Conservation (phyloP, 2,113 vertebrate species). For the Empidonax traillii region DNA sequence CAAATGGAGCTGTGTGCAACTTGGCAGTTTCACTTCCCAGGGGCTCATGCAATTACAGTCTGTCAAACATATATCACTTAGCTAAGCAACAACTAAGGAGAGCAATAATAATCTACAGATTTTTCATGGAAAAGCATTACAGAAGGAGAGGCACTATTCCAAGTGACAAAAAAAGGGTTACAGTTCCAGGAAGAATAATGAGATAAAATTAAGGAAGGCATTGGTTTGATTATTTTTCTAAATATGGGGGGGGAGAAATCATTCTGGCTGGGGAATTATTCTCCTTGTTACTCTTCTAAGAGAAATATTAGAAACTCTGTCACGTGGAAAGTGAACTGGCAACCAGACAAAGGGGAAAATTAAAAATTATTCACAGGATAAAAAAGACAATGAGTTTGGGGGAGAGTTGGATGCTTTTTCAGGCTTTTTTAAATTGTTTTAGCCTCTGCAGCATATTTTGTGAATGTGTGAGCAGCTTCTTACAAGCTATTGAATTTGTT, state of each 20-base stretch:
- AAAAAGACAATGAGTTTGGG: neutral
- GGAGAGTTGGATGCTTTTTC: neutral
- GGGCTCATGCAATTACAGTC: constrained; percentile 53
- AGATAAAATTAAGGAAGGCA: constrained; percentile 16
- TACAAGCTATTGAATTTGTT: neutral
- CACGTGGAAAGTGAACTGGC: neutral
- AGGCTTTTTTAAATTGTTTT: neutral
- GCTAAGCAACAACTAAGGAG: constrained; percentile 56
- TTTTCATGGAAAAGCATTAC: constrained; percentile 12
- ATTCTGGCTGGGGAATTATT: neutral
- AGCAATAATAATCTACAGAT: constrained; percentile 38
- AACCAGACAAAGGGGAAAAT: neutral
- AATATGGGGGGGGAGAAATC: neutral
- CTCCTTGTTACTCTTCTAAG: constrained; percentile 5
- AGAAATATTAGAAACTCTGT: neutral
- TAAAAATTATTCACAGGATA: neutral
- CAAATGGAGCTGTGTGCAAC: constrained; percentile 21
- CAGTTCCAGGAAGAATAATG: neutral
- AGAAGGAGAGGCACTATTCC: constrained; percentile 11
- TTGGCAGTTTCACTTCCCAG: constrained; percentile 55
- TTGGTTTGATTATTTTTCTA: constrained; percentile 12
- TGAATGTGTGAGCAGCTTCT: neutral
- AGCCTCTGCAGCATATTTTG: neutral
- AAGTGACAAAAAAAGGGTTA: neutral
- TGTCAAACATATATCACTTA: constrained; percentile 58